A percentile compares a stretch with the other conserved stretches of the same genome.
These are phyloP conservation scores for Metellina segmentata DNA, from an alignment of 2,888 invertebrate species.

Conservation along the genomic window DNA sequence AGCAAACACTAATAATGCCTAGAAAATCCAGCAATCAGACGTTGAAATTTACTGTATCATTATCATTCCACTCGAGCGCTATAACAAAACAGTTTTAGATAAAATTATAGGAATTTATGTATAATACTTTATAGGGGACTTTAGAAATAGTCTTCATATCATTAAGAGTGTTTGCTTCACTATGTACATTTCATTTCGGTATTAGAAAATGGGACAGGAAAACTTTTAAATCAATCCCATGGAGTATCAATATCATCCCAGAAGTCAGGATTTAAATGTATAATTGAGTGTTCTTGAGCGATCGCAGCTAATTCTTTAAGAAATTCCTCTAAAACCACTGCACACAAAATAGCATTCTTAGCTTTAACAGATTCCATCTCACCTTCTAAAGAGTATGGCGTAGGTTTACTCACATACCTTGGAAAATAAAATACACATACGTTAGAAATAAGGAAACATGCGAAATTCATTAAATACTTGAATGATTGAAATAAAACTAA, in stretches of 20 bases:
- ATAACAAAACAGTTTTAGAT: neutral
- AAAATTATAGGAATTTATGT: neutral
- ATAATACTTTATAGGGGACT: neutral
- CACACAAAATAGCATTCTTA: slow-evolving; percentile 85
- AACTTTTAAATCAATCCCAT: slow-evolving; percentile 44
- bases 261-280: slow-evolving; percentile 77
- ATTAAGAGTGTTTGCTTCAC: neutral
- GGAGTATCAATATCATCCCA: slow-evolving; percentile 64
- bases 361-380: slow-evolving; percentile 80
- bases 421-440: neutral
- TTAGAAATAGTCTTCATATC: neutral
- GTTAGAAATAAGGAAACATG: neutral
- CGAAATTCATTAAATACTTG: neutral
- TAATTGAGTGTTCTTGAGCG: slow-evolving; percentile 92
- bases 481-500: neutral
- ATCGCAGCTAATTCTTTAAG: slow-evolving; percentile 96
- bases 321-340: slow-evolving; percentile 96
- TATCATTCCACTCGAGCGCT: too few species aligned
- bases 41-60: too few species aligned
- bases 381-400: slow-evolving; percentile 77
- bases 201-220: neutral
- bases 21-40: neutral
- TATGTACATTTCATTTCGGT: neutral
- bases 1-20: neutral
- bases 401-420: slow-evolving; percentile 77